Percentiles rank a stretch among this genome's conserved stretches.
These are phyloP conservation scores for Lethocerus indicus DNA, from an alignment of 1,140 invertebrate species.

Conservation along the genomic window DNA sequence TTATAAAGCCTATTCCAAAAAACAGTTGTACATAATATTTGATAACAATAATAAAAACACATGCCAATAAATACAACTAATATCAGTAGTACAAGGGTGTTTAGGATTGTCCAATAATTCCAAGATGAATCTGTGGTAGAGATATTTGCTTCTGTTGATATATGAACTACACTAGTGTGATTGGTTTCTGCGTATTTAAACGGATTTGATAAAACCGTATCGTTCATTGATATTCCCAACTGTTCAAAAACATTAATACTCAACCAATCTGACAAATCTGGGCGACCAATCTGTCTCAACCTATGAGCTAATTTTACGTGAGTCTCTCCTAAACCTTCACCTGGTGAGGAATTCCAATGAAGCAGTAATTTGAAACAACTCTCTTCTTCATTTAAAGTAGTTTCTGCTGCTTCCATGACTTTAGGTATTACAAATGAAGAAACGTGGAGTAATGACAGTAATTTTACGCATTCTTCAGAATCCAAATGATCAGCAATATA, in stretches of 20 bases:
- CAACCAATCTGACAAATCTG: slow-evolving; percentile 1
- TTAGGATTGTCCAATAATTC: too few relatives aligned
- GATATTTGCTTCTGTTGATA: too few relatives aligned
- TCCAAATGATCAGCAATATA: not conserved
- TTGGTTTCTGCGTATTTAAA: not conserved
- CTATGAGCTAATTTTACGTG: not conserved
- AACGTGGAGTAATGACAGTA: not conserved
- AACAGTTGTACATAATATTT: too few relatives aligned
- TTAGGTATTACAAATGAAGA: not conserved
- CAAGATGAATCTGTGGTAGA: too few relatives aligned
- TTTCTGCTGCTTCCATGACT: not conserved
- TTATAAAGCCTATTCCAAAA: too few relatives aligned
- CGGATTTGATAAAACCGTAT: not conserved
- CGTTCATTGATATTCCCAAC: not conserved
- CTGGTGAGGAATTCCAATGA: not conserved
- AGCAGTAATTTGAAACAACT: not conserved
- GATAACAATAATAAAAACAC: too few relatives aligned
- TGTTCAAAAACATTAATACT: not conserved
- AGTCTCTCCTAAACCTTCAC: not conserved
- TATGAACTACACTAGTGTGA: too few relatives aligned
- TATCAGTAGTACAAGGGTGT: too few relatives aligned
- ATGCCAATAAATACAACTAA: too few relatives aligned
- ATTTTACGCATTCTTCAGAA: not conserved
- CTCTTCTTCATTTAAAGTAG: not conserved
- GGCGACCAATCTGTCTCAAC: not conserved